Percentiles rank a stretch among this genome's conserved stretches.
Conservation (phyloP, 2,888 invertebrate species). For the Julus scandinavius region DNA sequence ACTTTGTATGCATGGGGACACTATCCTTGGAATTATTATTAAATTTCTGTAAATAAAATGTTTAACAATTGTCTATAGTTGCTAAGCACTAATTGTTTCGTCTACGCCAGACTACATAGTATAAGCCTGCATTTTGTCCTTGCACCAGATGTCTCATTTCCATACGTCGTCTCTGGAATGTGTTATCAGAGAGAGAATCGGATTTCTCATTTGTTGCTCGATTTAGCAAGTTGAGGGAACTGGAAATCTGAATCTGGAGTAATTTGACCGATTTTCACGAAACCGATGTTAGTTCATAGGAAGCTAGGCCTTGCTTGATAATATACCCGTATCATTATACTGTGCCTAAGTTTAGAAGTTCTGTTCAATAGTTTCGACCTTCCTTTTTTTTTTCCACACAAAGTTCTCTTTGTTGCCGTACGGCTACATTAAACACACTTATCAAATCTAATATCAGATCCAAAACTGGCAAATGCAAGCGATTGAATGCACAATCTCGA, state of each 20-base stretch:
- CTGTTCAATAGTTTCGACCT: too few relatives aligned
- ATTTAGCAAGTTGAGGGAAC: background rate
- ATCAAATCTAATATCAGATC: conserved; percentile 17
- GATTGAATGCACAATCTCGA: conserved; percentile 14
- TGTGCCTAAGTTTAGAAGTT: too few relatives aligned
- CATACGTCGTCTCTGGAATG: conserved; percentile 19
- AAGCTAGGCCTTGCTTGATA: too few relatives aligned
- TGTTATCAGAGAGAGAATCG: background rate
- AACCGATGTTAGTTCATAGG: too few relatives aligned
- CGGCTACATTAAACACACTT: background rate
- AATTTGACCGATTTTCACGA: background rate
- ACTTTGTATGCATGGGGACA: too few relatives aligned
- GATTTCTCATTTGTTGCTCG: conserved; percentile 15
- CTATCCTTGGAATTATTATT: too few relatives aligned
- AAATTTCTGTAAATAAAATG: background rate
- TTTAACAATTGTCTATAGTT: background rate
- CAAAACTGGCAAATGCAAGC: conserved; percentile 12
- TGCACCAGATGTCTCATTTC: conserved; percentile 1
- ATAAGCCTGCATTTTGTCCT: background rate
- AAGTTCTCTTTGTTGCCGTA: too few relatives aligned
- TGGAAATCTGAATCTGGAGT: background rate
- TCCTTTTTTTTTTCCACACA: too few relatives aligned
- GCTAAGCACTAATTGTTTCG: background rate
- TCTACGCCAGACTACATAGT: background rate
- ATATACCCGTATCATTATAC: too few relatives aligned